These are phyloP conservation scores for Epinotia nisella DNA, from an alignment of 2,888 invertebrate genomes.

Conservation along the genomic window DNA sequence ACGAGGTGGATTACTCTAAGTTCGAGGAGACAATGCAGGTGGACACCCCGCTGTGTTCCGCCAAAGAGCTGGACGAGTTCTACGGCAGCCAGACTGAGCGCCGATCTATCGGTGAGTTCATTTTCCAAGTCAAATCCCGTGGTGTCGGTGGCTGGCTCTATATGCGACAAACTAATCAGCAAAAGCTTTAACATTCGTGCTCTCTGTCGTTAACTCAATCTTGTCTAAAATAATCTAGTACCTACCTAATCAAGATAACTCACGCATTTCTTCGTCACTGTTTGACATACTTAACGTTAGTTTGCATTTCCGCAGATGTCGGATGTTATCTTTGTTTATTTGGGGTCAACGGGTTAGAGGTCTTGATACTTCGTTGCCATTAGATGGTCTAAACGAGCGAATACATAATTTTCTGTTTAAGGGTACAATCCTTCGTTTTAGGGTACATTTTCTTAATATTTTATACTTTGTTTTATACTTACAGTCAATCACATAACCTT, in stretches of 20 bases:
- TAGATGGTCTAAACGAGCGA: constrained; percentile 9
- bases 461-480: too few species aligned
- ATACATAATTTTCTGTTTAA: constrained; percentile 2
- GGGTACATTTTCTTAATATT: too few species aligned
- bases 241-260: constrained; percentile 50
- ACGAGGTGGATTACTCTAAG: constrained; percentile 92
- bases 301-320: constrained; percentile 51
- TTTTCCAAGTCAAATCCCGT: constrained; percentile 57
- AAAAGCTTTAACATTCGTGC: constrained; percentile 51
- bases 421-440: too few species aligned
- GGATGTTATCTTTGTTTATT: constrained; percentile 62
- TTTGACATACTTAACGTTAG: constrained; percentile 43
- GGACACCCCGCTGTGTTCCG: constrained; percentile 91
- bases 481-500: too few species aligned
- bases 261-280: constrained; percentile 50
- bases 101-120: constrained; percentile 83
- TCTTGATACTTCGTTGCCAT: constrained; percentile 47
- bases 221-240: constrained; percentile 45
- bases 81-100: constrained; percentile 85
- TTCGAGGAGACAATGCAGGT: constrained; percentile 92
- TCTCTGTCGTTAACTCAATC: constrained; percentile 50
- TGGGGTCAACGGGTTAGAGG: constrained; percentile 66
- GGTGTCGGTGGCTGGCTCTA: constrained; percentile 64
- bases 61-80: constrained; percentile 87
- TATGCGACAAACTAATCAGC: constrained; percentile 58